Conservation (phyloP, 1,140 invertebrate genomes). For the Heliconius hewitsoni region DNA sequence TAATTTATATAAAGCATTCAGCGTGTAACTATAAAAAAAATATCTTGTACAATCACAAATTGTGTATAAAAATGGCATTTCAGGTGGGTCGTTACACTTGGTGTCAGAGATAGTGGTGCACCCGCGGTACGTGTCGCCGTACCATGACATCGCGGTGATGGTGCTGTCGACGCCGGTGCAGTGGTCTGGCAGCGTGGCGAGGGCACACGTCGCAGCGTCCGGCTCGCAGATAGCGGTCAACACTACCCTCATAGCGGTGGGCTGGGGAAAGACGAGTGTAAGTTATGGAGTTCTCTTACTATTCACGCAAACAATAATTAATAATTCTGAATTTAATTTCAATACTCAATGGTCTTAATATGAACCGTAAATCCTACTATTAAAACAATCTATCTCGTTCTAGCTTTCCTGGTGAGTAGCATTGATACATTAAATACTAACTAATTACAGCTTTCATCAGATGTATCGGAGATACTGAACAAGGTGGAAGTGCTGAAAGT, state of each 20-base stretch:
- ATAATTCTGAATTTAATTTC: too few species aligned
- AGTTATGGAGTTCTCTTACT: slow-evolving; percentile 34
- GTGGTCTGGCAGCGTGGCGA: slow-evolving; percentile 34
- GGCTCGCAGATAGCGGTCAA: slow-evolving; percentile 44
- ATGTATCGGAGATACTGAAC: slow-evolving; percentile 45
- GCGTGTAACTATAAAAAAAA: neutral
- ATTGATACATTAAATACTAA: too few species aligned
- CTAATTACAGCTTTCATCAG: slow-evolving; percentile 28
- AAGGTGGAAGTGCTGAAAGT: slow-evolving; percentile 57
- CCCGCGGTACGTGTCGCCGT: slow-evolving; percentile 50
- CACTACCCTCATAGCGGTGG: slow-evolving; percentile 45
- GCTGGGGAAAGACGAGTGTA: slow-evolving; percentile 62
- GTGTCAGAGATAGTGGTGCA: slow-evolving; percentile 51
- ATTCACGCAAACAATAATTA: too few species aligned
- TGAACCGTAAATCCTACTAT: too few species aligned
- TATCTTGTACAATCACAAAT: neutral
- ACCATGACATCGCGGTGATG: slow-evolving; percentile 61
- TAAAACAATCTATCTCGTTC: too few species aligned
- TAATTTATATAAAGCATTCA: too few species aligned
- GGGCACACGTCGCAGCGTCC: slow-evolving; percentile 40
- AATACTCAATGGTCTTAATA: too few species aligned
- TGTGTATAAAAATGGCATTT: neutral
- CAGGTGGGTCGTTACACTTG: slow-evolving; percentile 46
- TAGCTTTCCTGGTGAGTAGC: too few species aligned
- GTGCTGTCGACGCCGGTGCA: slow-evolving; percentile 40